phyloP scores from a whole-genome alignment of 2,797 vertebrate genomes.

The Karalla daura region DNA sequence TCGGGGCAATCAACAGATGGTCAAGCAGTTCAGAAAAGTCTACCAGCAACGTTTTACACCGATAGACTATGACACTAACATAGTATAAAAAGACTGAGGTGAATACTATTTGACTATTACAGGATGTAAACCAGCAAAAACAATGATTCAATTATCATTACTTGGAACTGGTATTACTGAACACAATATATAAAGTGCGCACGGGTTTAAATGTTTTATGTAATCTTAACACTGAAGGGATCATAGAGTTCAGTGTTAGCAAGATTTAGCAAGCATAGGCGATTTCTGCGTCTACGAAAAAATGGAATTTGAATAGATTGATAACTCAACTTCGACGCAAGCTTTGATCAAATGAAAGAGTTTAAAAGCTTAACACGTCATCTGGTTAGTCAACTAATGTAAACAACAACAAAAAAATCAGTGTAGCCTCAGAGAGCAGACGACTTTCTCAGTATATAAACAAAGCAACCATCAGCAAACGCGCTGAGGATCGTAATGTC shows the following conservation, averaged over 20 bases:
- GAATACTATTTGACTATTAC: too few species aligned
- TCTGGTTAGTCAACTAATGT: not conserved
- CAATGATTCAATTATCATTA: too few species aligned
- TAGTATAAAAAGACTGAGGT: too few species aligned
- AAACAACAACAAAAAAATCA: not conserved
- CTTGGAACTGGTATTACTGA: too few species aligned
- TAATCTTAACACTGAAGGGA: not conserved
- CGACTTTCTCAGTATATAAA: slow-evolving; percentile 27
- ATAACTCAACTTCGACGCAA: not conserved
- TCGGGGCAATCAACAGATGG: too few species aligned
- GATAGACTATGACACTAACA: too few species aligned
- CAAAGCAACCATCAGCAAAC: slow-evolving; percentile 26
- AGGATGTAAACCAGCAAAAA: too few species aligned
- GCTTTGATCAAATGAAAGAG: not conserved
- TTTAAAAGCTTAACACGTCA: not conserved
- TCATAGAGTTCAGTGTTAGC: not conserved
- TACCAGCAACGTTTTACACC: too few species aligned
- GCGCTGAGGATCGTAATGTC: not conserved
- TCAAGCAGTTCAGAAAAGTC: too few species aligned
- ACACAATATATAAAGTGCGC: slow-evolving; percentile 3
- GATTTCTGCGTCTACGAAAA: not conserved
- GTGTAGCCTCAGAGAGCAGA: not conserved
- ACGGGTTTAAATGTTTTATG: not conserved
- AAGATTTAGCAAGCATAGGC: not conserved
- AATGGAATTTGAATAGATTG: not conserved